Evolutionary conservation across 2,797 vertebrate genomes (phyloP), one percentile per base, ranked within the genome.

Genomic region (Pangasius mekongensis): DNA sequence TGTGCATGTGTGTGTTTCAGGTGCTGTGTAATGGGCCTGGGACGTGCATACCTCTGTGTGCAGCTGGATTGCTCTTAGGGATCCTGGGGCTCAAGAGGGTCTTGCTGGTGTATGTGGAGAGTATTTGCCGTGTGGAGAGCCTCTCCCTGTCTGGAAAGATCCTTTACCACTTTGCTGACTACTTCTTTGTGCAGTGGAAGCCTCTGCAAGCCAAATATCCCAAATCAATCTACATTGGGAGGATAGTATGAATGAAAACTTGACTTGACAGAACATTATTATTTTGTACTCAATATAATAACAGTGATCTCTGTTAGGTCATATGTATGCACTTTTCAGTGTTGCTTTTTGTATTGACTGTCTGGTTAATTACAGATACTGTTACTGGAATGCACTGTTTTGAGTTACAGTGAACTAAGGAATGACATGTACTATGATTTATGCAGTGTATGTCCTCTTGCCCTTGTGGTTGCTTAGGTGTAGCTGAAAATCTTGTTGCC

Each of bases 11-110:
- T 89, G 43, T 95, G 88, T 95, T 97, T 86, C 93, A 99, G 98
- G 96, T 99, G 93, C 91, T 99, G 93, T 99, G 98, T 94, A 99
- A 99, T 0, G 98, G 98, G 76, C 98, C 98, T 0, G 98, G 98
- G 88, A 99, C 98, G 0, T 99, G 98, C 54, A 93, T 99, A 91
- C 98, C 98, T 60, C 92, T 98, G 77, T 98, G 98, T 88, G 13
- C 94, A 60, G 96, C 97, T n/a, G 97, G 96, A 85, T 94, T 99
- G 88, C 95, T 99, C 36, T 97, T 99, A 27, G 96, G 97, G 80
- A 93, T 98, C 83, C 93, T 99, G 80, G 96, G 97, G 92, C 87
- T 98, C 87, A 98, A 99, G 95, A 98, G 95, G 94, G 95, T 98
- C 84, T 89, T 96, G 89, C 96, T 99, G 69, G 95, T 99, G 91